Percentiles rank a stretch among this genome's conserved stretches.
Conservation (phyloP, 2,888 invertebrate genomes). For the Sussaba pulchella region DNA sequence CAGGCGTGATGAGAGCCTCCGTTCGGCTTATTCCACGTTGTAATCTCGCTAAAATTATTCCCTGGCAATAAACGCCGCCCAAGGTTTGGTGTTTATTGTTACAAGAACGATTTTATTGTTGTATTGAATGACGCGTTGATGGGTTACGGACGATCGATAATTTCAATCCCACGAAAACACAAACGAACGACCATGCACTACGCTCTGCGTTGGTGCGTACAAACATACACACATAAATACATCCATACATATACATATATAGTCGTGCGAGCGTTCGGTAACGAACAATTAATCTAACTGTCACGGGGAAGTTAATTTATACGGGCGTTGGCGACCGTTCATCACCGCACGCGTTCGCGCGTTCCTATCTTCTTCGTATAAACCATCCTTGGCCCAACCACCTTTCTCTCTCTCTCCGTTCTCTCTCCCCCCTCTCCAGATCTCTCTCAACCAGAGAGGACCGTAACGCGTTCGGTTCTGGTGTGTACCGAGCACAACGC, state of each 20-base stretch:
- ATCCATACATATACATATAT: constrained; percentile 2
- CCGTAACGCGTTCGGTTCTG: constrained; percentile 10
- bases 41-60: neutral
- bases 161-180: constrained; percentile 65
- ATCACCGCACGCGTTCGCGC: constrained; percentile 73
- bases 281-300: constrained; percentile 82
- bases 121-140: constrained; percentile 59
- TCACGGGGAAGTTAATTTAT: constrained; percentile 82
- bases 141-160: constrained; percentile 61
- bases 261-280: constrained; percentile 61
- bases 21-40: neutral
- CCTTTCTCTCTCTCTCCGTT: constrained; percentile 28
- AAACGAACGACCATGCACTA: constrained; percentile 48
- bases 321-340: constrained; percentile 78
- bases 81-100: constrained; percentile 40
- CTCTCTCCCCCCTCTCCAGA: too few species aligned
- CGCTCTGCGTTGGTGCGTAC: constrained; percentile 10
- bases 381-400: constrained; percentile 48
- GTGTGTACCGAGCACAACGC: constrained; percentile 35
- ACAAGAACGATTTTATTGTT: constrained; percentile 55
- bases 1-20: neutral
- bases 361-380: constrained; percentile 78
- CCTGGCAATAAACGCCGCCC: constrained; percentile 5
- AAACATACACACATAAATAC: neutral
- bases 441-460: constrained; percentile 22